A percentile compares a stretch with the other conserved stretches of the same genome.
phyloP scores from a whole-genome alignment of 2,888 invertebrate species.

The Pecten maximus region DNA sequence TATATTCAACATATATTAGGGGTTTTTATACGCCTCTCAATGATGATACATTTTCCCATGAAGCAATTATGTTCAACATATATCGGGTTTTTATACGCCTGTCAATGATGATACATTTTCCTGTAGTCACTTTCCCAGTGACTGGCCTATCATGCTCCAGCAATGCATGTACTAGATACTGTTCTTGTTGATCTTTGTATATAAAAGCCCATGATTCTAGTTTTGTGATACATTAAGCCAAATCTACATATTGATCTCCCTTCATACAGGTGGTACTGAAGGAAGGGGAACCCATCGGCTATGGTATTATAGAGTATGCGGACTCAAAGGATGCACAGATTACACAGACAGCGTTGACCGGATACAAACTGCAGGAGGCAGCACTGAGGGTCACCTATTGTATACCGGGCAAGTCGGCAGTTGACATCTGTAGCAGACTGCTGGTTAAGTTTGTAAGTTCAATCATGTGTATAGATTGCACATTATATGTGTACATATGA shows the following conservation, averaged over 20 bases:
- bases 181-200: too few relatives aligned
- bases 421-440: slow-evolving; percentile 84
- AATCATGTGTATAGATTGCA: background rate
- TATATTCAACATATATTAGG: too few relatives aligned
- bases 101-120: too few relatives aligned
- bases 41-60: too few relatives aligned
- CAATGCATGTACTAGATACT: too few relatives aligned
- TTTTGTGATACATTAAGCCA: too few relatives aligned
- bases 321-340: slow-evolving; percentile 69
- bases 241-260: background rate
- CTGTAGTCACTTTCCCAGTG: too few relatives aligned
- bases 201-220: too few relatives aligned
- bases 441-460: slow-evolving; percentile 75
- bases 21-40: too few relatives aligned
- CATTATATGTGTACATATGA: background rate
- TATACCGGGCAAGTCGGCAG: slow-evolving; percentile 84
- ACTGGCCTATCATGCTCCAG: too few relatives aligned
- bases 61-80: too few relatives aligned
- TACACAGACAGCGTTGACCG: slow-evolving; percentile 65
- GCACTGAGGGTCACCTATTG: slow-evolving; percentile 84
- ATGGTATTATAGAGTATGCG: slow-evolving; percentile 84
- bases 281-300: slow-evolving; percentile 84
- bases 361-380: slow-evolving; percentile 78
- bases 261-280: slow-evolving; percentile 83
- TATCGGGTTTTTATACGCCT: too few relatives aligned